phyloP scores from a whole-genome alignment of 92 coral and sea anemone species.

The Diadumene lineata region DNA sequence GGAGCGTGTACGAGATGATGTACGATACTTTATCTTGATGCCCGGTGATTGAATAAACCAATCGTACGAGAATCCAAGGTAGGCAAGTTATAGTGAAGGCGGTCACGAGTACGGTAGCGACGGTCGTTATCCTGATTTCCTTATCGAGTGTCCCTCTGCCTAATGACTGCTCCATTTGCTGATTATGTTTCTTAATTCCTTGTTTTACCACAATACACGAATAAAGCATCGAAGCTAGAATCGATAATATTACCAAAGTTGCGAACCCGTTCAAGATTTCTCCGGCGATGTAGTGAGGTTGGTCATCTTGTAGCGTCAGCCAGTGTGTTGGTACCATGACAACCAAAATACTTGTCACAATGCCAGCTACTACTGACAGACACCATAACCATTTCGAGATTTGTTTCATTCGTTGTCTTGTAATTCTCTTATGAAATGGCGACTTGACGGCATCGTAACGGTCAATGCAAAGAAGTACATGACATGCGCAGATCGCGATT shows the following conservation, averaged over 20 bases:
- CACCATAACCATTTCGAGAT: conserved; percentile 28
- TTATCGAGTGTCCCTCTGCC: conserved; percentile 36
- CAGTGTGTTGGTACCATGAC: conserved; percentile 43
- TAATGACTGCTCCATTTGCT: conserved; percentile 22
- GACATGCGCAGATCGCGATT: conserved; percentile 34
- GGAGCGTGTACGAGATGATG: conserved; percentile 29
- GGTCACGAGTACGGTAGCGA: conserved; percentile 17
- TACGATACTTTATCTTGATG: conserved; percentile 39
- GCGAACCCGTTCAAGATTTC: conserved; percentile 44
- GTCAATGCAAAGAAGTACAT: conserved; percentile 42
- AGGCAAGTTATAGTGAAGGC: conserved; percentile 43
- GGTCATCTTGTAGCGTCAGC: conserved; percentile 36
- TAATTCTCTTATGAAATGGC: conserved; percentile 38
- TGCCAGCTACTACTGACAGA: conserved; percentile 9
- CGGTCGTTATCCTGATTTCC: conserved; percentile 45
- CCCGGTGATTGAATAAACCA: conserved; percentile 41
- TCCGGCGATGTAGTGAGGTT: conserved; percentile 42
- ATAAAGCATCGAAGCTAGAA: conserved; percentile 32
- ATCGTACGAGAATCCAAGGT: conserved; percentile 44
- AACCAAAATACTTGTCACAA: conserved; percentile 17
- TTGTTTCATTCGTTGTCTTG: conserved; percentile 30
- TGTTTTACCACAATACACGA: conserved; percentile 32
- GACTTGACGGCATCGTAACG: conserved; percentile 40
- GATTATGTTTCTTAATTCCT: conserved; percentile 30
- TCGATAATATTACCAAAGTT: conserved; percentile 20